Conservation (phyloP, 2,113 vertebrate genomes). For the Rhea americana region DNA sequence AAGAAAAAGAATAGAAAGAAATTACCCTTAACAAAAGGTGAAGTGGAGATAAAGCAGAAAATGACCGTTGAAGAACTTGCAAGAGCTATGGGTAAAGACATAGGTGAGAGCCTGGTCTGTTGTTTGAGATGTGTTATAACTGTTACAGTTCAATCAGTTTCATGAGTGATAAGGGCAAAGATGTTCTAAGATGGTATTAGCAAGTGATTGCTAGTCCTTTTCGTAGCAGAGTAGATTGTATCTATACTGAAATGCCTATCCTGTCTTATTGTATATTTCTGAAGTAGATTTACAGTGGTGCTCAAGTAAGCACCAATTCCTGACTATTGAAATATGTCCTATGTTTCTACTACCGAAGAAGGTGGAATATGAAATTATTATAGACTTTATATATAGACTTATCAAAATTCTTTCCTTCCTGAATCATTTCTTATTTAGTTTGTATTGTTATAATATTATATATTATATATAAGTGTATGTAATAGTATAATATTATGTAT, state of each 20-base stretch:
- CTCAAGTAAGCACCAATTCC: not conserved
- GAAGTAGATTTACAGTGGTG: not conserved
- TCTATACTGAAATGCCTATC: not conserved
- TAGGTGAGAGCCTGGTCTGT: constrained; percentile 70
- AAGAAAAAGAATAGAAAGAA: constrained; percentile 46
- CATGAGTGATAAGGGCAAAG: not conserved
- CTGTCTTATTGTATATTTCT: not conserved
- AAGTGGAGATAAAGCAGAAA: constrained; percentile 81
- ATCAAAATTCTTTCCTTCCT: not conserved
- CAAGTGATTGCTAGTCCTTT: not conserved
- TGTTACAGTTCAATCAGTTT: not conserved
- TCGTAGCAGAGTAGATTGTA: not conserved
- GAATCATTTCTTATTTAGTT: not conserved
- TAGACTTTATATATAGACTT: not conserved
- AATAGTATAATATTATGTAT: no score
- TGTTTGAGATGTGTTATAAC: not conserved
- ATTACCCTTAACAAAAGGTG: constrained; percentile 62
- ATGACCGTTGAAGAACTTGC: constrained; percentile 85
- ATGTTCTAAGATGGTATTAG: not conserved
- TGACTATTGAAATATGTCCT: not conserved
- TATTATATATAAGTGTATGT: no score
- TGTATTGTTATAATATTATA: no score
- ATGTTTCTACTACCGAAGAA: not conserved
- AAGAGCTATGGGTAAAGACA: constrained; percentile 83
- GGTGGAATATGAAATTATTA: not conserved